Evolutionary conservation across 2,113 vertebrate genomes (phyloP), one percentile per base, ranked within the genome.

Genomic region (Camelus bactrianus): DNA sequence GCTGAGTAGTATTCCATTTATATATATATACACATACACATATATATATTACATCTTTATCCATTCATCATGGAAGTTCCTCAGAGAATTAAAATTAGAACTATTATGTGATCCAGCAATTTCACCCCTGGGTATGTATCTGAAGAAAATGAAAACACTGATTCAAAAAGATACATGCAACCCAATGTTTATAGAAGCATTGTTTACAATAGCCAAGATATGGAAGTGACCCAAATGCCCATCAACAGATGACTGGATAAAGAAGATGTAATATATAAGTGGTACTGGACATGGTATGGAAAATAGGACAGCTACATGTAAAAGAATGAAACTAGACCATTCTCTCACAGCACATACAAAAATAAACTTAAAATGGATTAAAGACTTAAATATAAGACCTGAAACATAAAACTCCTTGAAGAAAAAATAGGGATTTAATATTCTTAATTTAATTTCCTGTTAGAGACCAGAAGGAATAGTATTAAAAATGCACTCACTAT

Each of bases 361-460:
- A 64, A 62, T 77, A 77, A 54, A 54, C 75, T 77, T 48, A 77
- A n/a, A 77, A 14, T 54, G 32, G n/a, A 77, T 35, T 22, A 77
- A 77, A 77, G 32, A 77, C 11, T 77, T 35, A 77, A 77, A 77
- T 35, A 35, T 35, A 54, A 77, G 50, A 54, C 13, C 32, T n/a
- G 32, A 35, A 77, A 12, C 32, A 77, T 54, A 20, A 77, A 77
- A 54, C 19, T 54, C 11, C 50, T n/a, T 54, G 32, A 77, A 35
- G 75, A 22, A 35, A 54, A 77, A 35, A 54, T 24, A 30, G 50
- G 11, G 1, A n/a, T 76, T 52, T 96, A 86, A 85, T 75, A 90
- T 85, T 38, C 42, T 94, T 81, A 48, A 58, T 56, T 92, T 81
- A 56, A 62, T 85, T 92, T 82, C 48, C 80, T 70, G 22, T 76